Conservation (phyloP, 2,113 vertebrate species). For the Oreochromis aureus region DNA sequence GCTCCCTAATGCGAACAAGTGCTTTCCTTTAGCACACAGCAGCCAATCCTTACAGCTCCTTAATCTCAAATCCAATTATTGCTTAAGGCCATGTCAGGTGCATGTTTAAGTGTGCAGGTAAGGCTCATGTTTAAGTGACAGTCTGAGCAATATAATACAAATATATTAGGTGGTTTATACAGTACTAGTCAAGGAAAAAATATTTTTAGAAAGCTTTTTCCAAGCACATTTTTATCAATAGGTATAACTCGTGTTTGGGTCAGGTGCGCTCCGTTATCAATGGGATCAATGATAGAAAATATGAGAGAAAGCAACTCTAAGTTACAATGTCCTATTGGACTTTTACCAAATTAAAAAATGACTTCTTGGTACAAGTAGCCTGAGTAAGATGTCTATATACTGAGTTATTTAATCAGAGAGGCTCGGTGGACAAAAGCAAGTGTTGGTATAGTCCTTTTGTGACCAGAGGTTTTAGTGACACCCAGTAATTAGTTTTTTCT, state of each 20-base stretch:
- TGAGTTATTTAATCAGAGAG: background rate
- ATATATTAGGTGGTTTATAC: background rate
- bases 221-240: background rate
- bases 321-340: background rate
- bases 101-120: background rate
- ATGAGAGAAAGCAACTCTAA: background rate
- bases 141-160: background rate
- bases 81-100: slow-evolving; percentile 3
- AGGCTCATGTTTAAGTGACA: background rate
- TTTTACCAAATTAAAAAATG: background rate
- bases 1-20: background rate
- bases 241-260: background rate
- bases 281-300: background rate
- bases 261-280: background rate
- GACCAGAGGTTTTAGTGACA: background rate
- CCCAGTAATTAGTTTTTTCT: background rate
- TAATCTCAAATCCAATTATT: slow-evolving; percentile 72
- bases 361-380: background rate
- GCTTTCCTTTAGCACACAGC: slow-evolving; percentile 45
- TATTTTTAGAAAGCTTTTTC: background rate
- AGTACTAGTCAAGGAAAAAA: background rate
- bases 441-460: background rate
- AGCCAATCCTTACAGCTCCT: slow-evolving; percentile 47
- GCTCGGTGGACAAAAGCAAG: background rate
- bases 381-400: background rate